Percentiles rank a stretch among this genome's conserved stretches.
Evolutionary conservation across 2,888 invertebrate genomes (phyloP).

Genomic region (Anthophora plumipes): DNA sequence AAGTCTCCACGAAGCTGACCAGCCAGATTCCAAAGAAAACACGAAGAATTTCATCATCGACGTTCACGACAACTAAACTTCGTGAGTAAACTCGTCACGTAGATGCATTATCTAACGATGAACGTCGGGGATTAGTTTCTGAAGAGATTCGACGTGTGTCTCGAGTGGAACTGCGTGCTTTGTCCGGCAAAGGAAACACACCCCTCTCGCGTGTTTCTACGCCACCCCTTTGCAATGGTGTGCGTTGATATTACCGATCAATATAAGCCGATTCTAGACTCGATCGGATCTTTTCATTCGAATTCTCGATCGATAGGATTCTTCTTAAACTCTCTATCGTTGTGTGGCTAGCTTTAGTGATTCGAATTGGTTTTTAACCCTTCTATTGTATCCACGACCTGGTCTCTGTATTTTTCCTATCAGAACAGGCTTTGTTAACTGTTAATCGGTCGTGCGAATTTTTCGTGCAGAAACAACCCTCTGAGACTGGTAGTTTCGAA

Average conservation of each 20-base stretch:
- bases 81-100: slow-evolving; percentile 35
- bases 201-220: slow-evolving; percentile 43
- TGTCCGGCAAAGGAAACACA: slow-evolving; percentile 50
- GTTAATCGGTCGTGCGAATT: no score
- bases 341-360: not conserved
- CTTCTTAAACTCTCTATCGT: not conserved
- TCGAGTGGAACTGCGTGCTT: slow-evolving; percentile 39
- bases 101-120: fast-evolving
- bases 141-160: not conserved
- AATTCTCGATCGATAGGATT: slow-evolving; percentile 5
- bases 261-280: slow-evolving; percentile 76
- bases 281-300: slow-evolving; percentile 22
- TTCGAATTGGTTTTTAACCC: no score
- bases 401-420: no score
- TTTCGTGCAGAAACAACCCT: no score
- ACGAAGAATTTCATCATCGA: slow-evolving; percentile 1
- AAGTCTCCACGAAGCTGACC: slow-evolving; percentile 68
- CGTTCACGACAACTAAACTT: not conserved
- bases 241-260: slow-evolving; percentile 76
- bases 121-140: fast-evolving
- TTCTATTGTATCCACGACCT: no score
- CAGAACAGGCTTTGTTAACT: no score
- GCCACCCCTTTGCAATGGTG: slow-evolving; percentile 41
- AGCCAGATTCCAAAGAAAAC: slow-evolving; percentile 44
- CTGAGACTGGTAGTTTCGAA: no score